Base-by-base conservation (phyloP, 2,113 vertebrate species). In the Sardina pilchardus region DNA sequence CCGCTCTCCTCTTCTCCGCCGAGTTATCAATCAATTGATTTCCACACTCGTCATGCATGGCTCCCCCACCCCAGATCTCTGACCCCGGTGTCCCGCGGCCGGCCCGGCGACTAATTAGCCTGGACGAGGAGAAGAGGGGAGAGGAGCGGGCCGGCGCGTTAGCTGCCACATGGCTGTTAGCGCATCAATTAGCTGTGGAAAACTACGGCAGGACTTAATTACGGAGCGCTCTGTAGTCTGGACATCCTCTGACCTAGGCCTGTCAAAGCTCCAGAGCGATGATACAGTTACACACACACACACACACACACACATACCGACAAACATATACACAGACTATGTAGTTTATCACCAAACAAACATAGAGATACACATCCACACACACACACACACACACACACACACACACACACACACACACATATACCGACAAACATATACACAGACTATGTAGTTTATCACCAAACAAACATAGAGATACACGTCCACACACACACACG, bases 201-300 rank as follows among this genome's bases (percentile, higher is more conserved):
- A 93, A 92, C 89, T 85, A 89, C 92, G 88, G 81, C 84, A 92
- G 87, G 88, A 90, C 88, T 91, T 93, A 91, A 93, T 94, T 93
- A 92, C 86, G 82, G 10, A 89, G 89, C 85, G 90, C 92, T 91
- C 92, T 90, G 86, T 89, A 88, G 82, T 63, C 82, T 82, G 89
- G 89, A 90, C 83, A 93, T 86, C 78, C 83, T 90, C 86, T 90
- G 89, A 91, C 88, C 88, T 86, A 86, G 89, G 89, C 86, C 92
- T 92, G 92, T 94, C 94, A 92, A 34, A 86, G 83, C 84, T 53
- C 81, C 91, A 85, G 83, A 89, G 87, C 89, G 87, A 87, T 89
- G 90, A 91, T 86, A 78, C 84, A 82, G 50, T 85, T 88, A 81
- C 80, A 59, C 85, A 84, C 71, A 81, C 83, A 91, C 30, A 30